Evolutionary conservation across 2,113 vertebrate genomes (phyloP).

Genomic region (Osmerus eperlanus): DNA sequence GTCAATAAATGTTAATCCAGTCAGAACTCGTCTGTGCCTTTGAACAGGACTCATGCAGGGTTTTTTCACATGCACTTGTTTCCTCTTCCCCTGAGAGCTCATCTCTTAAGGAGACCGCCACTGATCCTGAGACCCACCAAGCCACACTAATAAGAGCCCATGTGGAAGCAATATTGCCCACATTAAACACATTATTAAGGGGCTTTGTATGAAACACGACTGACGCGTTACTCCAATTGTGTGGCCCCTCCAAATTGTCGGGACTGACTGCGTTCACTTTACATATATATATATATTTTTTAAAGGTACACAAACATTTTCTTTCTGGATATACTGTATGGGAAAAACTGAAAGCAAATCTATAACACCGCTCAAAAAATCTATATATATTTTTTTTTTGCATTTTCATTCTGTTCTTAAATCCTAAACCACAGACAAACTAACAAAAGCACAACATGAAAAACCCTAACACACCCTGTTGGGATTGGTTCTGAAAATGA

Average conservation of each 20-base stretch:
- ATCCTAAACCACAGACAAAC: conserved; percentile 41
- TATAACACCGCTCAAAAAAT: not conserved
- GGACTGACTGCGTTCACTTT: not conserved
- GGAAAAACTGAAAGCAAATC: too few relatives aligned
- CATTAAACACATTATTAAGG: conserved; percentile 72
- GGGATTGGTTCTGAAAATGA: conserved; percentile 57
- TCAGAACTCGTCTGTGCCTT: conserved; percentile 92
- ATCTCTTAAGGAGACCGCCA: conserved; percentile 80
- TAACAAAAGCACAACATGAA: conserved; percentile 46
- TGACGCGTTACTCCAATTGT: conserved; percentile 42
- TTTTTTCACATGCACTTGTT: conserved; percentile 79
- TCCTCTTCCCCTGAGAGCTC: conserved; percentile 80
- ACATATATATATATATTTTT: not conserved
- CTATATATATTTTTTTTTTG: conserved; percentile 22
- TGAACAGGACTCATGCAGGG: conserved; percentile 91
- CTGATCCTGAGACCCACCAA: conserved; percentile 79
- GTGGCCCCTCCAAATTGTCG: conserved; percentile 8
- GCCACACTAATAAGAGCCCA: conserved; percentile 84
- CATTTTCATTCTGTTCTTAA: conserved; percentile 31
- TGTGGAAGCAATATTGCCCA: conserved; percentile 81
- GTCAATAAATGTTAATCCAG: conserved; percentile 99
- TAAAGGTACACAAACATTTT: too few relatives aligned
- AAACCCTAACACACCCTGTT: conserved; percentile 52
- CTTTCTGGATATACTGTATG: too few relatives aligned
- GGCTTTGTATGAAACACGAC: conserved; percentile 62